Conservation (phyloP, 2,113 vertebrate species). For the Bubo bubo region DNA sequence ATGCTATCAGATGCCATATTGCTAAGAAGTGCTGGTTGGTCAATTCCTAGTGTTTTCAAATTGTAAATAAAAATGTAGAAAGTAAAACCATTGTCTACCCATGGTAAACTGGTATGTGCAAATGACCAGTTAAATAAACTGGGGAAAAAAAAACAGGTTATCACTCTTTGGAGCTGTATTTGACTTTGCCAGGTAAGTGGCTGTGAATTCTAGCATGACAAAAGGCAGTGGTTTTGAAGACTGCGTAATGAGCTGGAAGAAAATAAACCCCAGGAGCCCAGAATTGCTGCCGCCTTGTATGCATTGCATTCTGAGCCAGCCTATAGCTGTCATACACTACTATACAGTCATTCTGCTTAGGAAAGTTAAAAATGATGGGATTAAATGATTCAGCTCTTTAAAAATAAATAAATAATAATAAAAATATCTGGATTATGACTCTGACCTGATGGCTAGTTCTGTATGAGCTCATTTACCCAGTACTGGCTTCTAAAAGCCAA, state of each 20-base stretch:
- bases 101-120: neutral
- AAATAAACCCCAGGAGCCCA: neutral
- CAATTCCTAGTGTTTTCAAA: neutral
- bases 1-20: rapidly evolving
- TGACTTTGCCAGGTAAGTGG: neutral
- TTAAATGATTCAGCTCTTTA: neutral
- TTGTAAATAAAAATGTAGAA: neutral
- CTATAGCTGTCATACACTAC: neutral
- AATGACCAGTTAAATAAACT: neutral
- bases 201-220: neutral
- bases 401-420: neutral
- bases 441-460: neutral
- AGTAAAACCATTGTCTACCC: neutral
- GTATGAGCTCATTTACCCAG: neutral
- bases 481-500: neutral
- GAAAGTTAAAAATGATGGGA: neutral
- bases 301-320: neutral
- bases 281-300: neutral
- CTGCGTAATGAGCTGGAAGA: neutral
- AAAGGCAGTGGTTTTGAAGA: neutral
- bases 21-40: neutral
- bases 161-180: neutral
- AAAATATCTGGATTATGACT: neutral
- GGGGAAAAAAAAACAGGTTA: neutral
- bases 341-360: neutral